Evolutionary conservation across 2,888 invertebrate genomes (phyloP).

Genomic region (Apocheima hispidaria): DNA sequence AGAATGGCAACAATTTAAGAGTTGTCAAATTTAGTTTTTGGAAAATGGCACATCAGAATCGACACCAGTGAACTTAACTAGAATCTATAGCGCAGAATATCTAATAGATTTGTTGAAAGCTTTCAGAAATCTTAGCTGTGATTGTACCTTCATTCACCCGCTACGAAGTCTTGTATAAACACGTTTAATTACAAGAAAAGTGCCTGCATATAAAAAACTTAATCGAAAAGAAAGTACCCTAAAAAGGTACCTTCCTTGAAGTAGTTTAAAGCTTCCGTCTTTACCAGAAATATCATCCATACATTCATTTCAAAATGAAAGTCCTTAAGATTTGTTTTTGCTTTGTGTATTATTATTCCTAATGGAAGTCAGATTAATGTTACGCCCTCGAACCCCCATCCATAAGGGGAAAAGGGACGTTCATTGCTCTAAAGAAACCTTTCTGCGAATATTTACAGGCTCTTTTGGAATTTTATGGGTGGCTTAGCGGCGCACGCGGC

Average conservation of each 20-base stretch:
- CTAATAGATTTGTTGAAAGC: too few relatives aligned
- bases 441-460: constrained; percentile 39
- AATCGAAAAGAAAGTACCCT: too few relatives aligned
- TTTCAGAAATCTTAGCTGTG: too few relatives aligned
- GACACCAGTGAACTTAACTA: too few relatives aligned
- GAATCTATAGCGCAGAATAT: too few relatives aligned
- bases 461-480: constrained; percentile 40
- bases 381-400: constrained; percentile 33
- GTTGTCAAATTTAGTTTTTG: too few relatives aligned
- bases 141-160: too few relatives aligned
- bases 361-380: constrained; percentile 39
- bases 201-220: too few relatives aligned
- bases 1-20: too few relatives aligned
- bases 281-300: neutral
- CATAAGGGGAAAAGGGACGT: constrained; percentile 31
- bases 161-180: too few relatives aligned
- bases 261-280: neutral
- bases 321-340: constrained; percentile 28
- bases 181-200: too few relatives aligned
- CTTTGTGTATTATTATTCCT: constrained; percentile 32
- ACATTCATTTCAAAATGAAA: neutral
- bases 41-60: too few relatives aligned
- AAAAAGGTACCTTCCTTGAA: neutral
- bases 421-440: constrained; percentile 31
- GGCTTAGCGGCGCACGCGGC: constrained; percentile 35